These are phyloP conservation scores for Remorina albescens DNA, from an alignment of 2,797 vertebrate species.

Conservation along the genomic window DNA sequence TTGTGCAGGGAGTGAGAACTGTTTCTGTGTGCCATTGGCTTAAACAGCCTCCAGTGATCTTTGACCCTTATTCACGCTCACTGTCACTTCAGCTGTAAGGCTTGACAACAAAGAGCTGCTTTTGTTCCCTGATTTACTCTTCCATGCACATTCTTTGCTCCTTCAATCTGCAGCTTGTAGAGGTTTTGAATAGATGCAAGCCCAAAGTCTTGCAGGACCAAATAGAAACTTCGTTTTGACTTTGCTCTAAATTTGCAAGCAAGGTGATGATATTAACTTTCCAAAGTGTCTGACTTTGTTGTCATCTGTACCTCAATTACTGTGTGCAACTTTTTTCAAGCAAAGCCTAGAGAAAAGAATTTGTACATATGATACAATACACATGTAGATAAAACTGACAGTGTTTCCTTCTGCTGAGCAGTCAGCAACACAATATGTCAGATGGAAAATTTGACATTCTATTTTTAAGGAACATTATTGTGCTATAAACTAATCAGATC, in stretches of 20 bases:
- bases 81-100: slow-evolving; percentile 71
- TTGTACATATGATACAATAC: neutral
- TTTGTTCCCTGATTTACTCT: slow-evolving; percentile 68
- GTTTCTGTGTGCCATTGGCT: slow-evolving; percentile 29
- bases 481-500: neutral
- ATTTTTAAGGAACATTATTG: neutral
- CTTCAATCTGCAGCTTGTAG: slow-evolving; percentile 16
- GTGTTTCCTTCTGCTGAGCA: neutral
- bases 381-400: neutral
- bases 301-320: neutral
- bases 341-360: neutral
- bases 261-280: neutral
- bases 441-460: slow-evolving; percentile 8
- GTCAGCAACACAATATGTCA: neutral
- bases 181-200: neutral
- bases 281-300: neutral
- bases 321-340: neutral
- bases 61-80: slow-evolving; percentile 73
- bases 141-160: slow-evolving; percentile 65
- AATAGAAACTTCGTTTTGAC: neutral
- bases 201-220: neutral
- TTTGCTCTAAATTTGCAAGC: neutral
- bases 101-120: slow-evolving; percentile 76
- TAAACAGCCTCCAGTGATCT: slow-evolving; percentile 67
- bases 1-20: slow-evolving; percentile 2